phyloP scores from a whole-genome alignment of 1,140 invertebrate genomes.

The Zaprionus inermis region DNA sequence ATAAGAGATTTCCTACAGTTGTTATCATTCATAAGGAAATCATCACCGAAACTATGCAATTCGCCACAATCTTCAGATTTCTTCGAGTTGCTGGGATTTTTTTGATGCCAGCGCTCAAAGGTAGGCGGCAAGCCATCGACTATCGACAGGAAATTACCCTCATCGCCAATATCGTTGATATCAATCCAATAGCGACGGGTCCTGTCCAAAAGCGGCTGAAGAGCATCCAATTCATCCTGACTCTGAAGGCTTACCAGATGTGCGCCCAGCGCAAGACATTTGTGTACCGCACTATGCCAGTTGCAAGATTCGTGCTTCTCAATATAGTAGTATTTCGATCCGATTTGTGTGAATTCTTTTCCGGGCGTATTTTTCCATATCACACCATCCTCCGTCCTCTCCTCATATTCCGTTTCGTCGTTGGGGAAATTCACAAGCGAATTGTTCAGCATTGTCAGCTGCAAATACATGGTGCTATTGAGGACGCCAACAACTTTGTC shows the following conservation, averaged over 20 bases:
- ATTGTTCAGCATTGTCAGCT: not conserved
- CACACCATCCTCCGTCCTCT: too few species aligned
- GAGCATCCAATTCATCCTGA: not conserved
- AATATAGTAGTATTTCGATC: constrained; percentile 23
- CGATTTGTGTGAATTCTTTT: constrained; percentile 1
- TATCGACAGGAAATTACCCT: not conserved
- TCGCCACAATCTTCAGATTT: too few species aligned
- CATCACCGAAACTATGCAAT: too few species aligned
- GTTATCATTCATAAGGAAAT: too few species aligned
- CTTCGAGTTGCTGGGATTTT: too few species aligned
- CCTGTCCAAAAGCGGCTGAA: too few species aligned
- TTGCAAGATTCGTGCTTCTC: not conserved
- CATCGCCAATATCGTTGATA: not conserved
- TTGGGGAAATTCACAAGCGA: too few species aligned
- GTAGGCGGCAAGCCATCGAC: too few species aligned
- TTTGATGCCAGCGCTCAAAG: too few species aligned
- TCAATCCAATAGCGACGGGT: not conserved
- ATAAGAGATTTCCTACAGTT: not conserved
- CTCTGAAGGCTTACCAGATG: not conserved
- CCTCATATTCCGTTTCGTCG: too few species aligned
- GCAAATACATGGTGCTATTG: too few species aligned
- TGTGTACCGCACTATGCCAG: constrained; percentile 8
- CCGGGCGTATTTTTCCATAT: not conserved
- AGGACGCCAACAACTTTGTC: too few species aligned
- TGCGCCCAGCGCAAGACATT: not conserved